Percentiles rank a stretch among this genome's conserved stretches.
phyloP scores from a whole-genome alignment of 2,888 invertebrate species.

The Macrophya alboannulata region DNA sequence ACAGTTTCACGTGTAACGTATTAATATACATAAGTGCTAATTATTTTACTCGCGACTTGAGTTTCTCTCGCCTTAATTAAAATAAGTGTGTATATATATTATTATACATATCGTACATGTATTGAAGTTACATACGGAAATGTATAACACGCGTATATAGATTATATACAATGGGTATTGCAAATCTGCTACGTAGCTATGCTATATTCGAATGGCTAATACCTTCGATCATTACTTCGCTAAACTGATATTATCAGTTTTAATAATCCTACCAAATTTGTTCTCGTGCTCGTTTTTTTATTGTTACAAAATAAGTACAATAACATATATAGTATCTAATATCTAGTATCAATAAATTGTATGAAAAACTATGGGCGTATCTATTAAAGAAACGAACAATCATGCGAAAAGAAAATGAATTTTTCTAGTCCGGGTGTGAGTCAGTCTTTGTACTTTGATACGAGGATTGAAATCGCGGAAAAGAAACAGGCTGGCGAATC shows the following conservation, averaged over 20 bases:
- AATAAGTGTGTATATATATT: not conserved
- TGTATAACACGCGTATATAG: not conserved
- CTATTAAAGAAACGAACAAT: not conserved
- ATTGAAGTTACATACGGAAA: not conserved
- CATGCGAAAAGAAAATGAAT: no score
- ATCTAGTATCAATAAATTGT: not conserved
- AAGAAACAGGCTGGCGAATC: not conserved
- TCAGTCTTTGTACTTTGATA: not conserved
- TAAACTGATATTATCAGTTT: not conserved
- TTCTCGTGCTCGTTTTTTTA: not conserved
- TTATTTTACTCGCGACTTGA: constrained; percentile 32
- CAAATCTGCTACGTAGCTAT: not conserved
- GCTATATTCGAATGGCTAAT: not conserved
- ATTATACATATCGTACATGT: not conserved
- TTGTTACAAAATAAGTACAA: not conserved
- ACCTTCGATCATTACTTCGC: not conserved
- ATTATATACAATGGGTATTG: not conserved
- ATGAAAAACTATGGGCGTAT: not conserved
- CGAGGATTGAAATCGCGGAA: not conserved
- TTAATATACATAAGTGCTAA: constrained; percentile 31
- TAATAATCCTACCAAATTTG: not conserved
- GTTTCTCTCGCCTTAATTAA: constrained; percentile 47
- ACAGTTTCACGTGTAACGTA: constrained; percentile 10
- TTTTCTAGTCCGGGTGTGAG: not conserved
- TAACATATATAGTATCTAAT: no score